Base-by-base conservation (phyloP, 1,140 invertebrate genomes). In the Dufourea novaeangliae region DNA sequence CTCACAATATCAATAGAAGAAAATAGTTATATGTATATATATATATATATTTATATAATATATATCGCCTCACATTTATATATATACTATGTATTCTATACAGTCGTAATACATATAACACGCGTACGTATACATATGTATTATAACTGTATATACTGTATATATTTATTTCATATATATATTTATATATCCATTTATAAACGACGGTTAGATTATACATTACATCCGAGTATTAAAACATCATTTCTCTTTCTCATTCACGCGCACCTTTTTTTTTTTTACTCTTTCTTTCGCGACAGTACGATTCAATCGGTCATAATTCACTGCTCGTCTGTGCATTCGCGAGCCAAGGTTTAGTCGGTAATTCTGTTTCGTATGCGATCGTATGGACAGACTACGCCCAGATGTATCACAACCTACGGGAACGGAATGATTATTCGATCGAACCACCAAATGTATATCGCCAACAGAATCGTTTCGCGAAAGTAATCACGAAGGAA, bases 1-100 rank as follows among this genome's bases (percentile, higher is more conserved):
- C 84, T 90, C 87, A 85, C 72, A 89, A 89, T 89, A 89, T 87
- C 82, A 74, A 89, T 90, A 88, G 88, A 91, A 91, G 87, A 91
- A 90, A 91, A 90, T 90, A 91, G 87, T 88, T 83, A 85, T 90
- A 88, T 87, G 82, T 88, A 71, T 86, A 79, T 73, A 84, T 85
- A 84, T 81, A 85, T 85, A 83, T 80, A 85, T 78, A 79, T 79
- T 73, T 85, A 87, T 84, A 87, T 84, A 83, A 88, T 89, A 87
- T 86, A 86, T 86, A 88, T 84, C 79, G 83, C 78, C 68, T 67
- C 77, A 84, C 70, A 82, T 78, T 64, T 78, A 82, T 83, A 80
- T 79, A 78, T 75, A 84, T 78, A 78, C 76, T 85, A 79, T 77
- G 74, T 82, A 77, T 64, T 70, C 46, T 69, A 66, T 52, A 78